Percentiles rank a stretch among this genome's conserved stretches.
phyloP scores from a whole-genome alignment of 2,113 vertebrate genomes.

The Neofelis nebulosa region DNA sequence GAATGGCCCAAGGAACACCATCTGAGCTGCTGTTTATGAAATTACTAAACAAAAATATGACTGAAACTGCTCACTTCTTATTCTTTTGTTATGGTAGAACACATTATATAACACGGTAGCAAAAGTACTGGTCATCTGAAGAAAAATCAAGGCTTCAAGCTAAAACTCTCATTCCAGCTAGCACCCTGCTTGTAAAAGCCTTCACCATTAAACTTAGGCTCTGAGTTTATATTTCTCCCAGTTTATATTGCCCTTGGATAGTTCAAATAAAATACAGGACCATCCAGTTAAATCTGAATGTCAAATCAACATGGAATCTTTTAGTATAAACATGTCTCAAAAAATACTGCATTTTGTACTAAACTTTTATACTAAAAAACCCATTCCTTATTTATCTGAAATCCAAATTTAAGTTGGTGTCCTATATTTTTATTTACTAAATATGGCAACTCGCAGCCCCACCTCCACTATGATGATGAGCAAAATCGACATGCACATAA shows the following conservation, averaged over 20 bases:
- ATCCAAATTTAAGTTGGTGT: neutral
- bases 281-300: neutral
- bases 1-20: constrained; percentile 42
- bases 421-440: constrained; percentile 46
- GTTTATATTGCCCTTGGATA: neutral
- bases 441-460: neutral
- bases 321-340: neutral
- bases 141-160: neutral
- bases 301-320: neutral
- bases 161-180: neutral
- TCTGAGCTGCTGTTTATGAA: constrained; percentile 51
- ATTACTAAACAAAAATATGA: constrained; percentile 7
- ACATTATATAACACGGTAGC: neutral
- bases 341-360: neutral
- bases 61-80: neutral
- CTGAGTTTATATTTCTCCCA: neutral
- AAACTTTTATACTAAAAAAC: neutral
- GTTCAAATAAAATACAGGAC: neutral
- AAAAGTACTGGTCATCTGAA: neutral
- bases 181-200: neutral
- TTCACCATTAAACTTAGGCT: neutral
- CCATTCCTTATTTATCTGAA: neutral
- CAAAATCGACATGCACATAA: neutral
- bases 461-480: neutral
- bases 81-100: neutral